Conservation (phyloP, 2,888 invertebrate genomes). For the Habrosyne pyritoides region DNA sequence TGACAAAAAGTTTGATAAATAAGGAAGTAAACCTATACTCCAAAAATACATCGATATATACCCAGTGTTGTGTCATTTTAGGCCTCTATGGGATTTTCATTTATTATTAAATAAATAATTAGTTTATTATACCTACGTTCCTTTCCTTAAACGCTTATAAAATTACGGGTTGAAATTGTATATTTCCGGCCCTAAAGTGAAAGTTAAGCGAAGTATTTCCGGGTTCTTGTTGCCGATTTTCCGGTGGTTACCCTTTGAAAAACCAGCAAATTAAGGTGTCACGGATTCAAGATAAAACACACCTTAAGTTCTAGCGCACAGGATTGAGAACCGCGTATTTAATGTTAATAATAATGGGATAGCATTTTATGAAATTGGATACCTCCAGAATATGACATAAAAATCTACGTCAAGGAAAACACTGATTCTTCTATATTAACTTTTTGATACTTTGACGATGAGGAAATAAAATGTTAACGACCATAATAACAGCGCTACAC, state of each 20-base stretch:
- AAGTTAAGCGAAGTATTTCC: background rate
- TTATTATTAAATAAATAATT: too few relatives aligned
- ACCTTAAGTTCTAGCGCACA: background rate
- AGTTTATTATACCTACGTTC: too few relatives aligned
- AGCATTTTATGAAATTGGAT: background rate
- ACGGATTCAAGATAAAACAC: background rate
- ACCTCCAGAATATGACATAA: background rate
- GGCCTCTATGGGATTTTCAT: too few relatives aligned
- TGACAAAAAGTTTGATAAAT: too few relatives aligned
- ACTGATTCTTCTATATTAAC: background rate
- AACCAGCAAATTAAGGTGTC: background rate
- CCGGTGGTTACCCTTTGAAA: background rate
- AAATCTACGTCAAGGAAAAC: background rate
- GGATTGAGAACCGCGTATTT: background rate
- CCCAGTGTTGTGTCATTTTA: too few relatives aligned
- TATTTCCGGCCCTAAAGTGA: background rate
- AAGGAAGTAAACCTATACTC: too few relatives aligned
- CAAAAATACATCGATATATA: too few relatives aligned
- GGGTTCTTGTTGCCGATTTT: background rate
- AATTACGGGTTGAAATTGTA: background rate
- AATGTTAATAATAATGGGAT: background rate
- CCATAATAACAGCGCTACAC: too few relatives aligned
- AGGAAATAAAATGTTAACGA: too few relatives aligned
- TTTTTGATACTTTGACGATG: background rate
- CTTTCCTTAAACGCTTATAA: background rate